A percentile compares a stretch with the other conserved stretches of the same genome.
These are phyloP conservation scores for Coleophora flavipennella DNA, from an alignment of 2,888 invertebrate species.

Conservation along the genomic window DNA sequence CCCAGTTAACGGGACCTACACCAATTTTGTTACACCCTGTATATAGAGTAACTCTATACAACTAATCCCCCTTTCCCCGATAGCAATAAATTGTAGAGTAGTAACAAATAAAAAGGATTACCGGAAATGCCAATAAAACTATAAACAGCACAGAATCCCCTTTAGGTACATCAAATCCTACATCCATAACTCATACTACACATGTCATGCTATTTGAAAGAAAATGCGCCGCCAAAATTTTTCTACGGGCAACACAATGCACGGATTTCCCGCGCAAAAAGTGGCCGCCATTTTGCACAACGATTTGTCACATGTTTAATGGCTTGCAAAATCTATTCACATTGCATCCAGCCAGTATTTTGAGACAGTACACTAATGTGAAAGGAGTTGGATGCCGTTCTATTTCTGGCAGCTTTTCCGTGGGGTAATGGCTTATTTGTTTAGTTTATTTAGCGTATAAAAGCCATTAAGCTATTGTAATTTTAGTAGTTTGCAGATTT, in stretches of 20 bases:
- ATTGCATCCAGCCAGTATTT: constrained; percentile 28
- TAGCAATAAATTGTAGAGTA: background rate
- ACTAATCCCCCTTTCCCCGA: too few relatives aligned
- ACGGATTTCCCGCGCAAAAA: constrained; percentile 56
- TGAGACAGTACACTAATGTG: constrained; percentile 26
- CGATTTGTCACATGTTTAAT: constrained; percentile 75
- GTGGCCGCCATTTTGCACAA: constrained; percentile 54
- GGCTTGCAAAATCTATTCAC: constrained; percentile 73
- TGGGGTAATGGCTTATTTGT: constrained; percentile 15
- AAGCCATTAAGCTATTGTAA: constrained; percentile 7
- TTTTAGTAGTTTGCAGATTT: constrained; percentile 4
- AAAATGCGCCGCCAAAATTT: constrained; percentile 48
- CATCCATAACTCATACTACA: too few relatives aligned
- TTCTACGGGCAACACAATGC: constrained; percentile 38
- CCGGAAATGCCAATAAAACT: constrained; percentile 45
- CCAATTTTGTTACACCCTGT: too few relatives aligned
- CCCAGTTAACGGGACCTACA: too few relatives aligned
- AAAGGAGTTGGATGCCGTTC: constrained; percentile 20
- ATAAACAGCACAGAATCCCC: constrained; percentile 31
- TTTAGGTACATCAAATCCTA: constrained; percentile 39
- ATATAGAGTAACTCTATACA: too few relatives aligned
- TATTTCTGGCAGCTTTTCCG: constrained; percentile 22
- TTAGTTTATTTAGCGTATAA: constrained; percentile 11
- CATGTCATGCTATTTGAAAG: constrained; percentile 51
- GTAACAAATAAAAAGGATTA: constrained; percentile 44